These are phyloP conservation scores for Polietes domitor DNA, from an alignment of 2,888 invertebrate species.

Conservation along the genomic window DNA sequence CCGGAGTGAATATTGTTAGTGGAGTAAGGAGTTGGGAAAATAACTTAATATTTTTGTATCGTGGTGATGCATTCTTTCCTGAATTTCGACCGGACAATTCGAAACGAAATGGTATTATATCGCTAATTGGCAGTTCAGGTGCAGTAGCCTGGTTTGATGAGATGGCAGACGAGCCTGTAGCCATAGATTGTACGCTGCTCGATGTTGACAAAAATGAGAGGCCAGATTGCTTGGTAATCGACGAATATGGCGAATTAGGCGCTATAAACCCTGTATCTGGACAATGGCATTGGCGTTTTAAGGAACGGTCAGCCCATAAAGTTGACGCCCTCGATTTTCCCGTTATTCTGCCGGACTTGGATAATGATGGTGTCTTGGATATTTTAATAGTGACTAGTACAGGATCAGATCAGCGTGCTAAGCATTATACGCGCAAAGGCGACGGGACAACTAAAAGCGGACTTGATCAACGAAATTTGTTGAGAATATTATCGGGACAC, in stretches of 20 bases:
- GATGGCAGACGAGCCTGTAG: constrained; percentile 86
- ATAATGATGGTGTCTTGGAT: constrained; percentile 87
- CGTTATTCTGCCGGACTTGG: constrained; percentile 86
- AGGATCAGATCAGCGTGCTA: constrained; percentile 75
- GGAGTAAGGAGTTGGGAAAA: constrained; percentile 85
- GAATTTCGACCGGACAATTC: constrained; percentile 81
- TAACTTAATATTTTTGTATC: constrained; percentile 88
- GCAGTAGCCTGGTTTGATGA: constrained; percentile 88
- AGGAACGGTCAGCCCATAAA: constrained; percentile 77
- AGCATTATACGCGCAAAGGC: constrained; percentile 70
- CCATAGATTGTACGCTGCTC: constrained; percentile 88
- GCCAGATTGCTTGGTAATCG: constrained; percentile 88
- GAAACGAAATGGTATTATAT: constrained; percentile 84
- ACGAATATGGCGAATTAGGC: constrained; percentile 85
- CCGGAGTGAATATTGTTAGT: constrained; percentile 86
- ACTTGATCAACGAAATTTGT: constrained; percentile 83
- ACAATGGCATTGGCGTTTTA: constrained; percentile 82
- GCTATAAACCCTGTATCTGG: constrained; percentile 85
- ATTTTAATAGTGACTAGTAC: constrained; percentile 84
- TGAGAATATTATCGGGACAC: constrained; percentile 87
- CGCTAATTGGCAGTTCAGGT: constrained; percentile 86
- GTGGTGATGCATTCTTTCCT: constrained; percentile 85
- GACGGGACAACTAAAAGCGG: constrained; percentile 63
- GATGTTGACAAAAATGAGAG: constrained; percentile 88
- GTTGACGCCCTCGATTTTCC: constrained; percentile 86